Percentiles rank a stretch among this genome's conserved stretches.
These are phyloP conservation scores for Mechanitis messenoides DNA, from an alignment of 2,888 invertebrate genomes.

Conservation along the genomic window DNA sequence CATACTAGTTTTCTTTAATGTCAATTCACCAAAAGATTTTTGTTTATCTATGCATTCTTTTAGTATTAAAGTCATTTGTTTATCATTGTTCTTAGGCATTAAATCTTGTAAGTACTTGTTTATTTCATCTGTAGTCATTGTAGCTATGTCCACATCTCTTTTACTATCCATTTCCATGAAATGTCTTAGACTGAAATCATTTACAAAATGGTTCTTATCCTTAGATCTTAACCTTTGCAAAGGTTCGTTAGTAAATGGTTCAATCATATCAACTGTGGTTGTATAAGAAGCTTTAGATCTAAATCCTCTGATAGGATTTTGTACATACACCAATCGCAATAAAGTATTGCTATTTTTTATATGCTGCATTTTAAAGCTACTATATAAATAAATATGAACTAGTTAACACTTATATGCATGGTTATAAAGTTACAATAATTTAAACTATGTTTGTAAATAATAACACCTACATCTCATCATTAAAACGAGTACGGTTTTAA, in stretches of 20 bases:
- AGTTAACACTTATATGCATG: not conserved
- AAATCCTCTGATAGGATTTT: constrained; percentile 30
- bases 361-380: constrained; percentile 35
- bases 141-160: constrained; percentile 51
- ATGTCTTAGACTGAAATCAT: constrained; percentile 39
- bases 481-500: too few relatives aligned
- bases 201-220: constrained; percentile 32
- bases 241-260: constrained; percentile 74
- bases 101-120: constrained; percentile 62
- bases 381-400: not conserved
- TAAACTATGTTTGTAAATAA: too few relatives aligned
- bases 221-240: constrained; percentile 51
- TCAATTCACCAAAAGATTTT: constrained; percentile 56
- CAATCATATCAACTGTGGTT: constrained; percentile 69
- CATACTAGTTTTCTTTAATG: constrained; percentile 64
- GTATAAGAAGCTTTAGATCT: constrained; percentile 35
- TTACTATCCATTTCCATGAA: constrained; percentile 43
- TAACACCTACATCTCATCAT: too few relatives aligned
- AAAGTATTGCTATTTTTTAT: constrained; percentile 37
- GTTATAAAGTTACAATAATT: not conserved
- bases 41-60: constrained; percentile 65
- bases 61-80: constrained; percentile 56
- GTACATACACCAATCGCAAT: constrained; percentile 35
- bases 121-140: constrained; percentile 63
- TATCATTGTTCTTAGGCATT: constrained; percentile 54